Conservation (phyloP, 2,113 vertebrate species). For the Microtus oregoni region DNA sequence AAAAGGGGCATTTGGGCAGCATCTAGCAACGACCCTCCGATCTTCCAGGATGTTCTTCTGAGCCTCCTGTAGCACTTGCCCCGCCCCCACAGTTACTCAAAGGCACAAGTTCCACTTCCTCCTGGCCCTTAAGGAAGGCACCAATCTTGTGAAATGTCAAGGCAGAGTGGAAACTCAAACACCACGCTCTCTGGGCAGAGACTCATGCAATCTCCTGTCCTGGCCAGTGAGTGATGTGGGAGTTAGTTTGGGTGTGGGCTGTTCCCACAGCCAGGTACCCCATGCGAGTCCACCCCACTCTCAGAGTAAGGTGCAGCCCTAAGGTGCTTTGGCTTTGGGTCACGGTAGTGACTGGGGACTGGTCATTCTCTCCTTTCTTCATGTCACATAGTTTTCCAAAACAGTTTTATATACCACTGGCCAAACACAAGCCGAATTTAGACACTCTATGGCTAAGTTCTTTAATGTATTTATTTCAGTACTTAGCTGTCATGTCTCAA, state of each 20-base stretch:
- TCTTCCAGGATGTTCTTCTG: neutral
- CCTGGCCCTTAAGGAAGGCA: slow-evolving; percentile 56
- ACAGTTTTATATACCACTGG: neutral
- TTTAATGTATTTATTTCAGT: slow-evolving; percentile 25
- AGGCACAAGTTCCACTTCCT: slow-evolving; percentile 31
- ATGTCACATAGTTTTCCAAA: neutral
- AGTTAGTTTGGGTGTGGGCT: slow-evolving; percentile 2
- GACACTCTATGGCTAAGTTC: neutral
- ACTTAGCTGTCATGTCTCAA: neutral
- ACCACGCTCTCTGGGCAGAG: slow-evolving; percentile 44
- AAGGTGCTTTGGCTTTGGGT: neutral
- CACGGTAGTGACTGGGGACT: neutral
- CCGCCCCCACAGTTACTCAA: neutral
- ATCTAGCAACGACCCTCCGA: too few relatives aligned
- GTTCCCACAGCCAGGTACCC: neutral
- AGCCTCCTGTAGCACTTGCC: neutral
- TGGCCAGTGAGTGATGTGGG: neutral
- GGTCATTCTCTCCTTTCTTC: neutral
- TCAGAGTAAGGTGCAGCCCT: neutral
- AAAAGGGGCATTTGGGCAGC: neutral
- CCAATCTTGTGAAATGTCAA: slow-evolving; percentile 43
- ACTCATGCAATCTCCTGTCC: slow-evolving; percentile 8
- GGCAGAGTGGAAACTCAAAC: slow-evolving; percentile 57
- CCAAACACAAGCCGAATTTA: neutral
- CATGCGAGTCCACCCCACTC: neutral